Conservation (phyloP, 2,888 invertebrate species). For the Anagyrus pseudococci region DNA sequence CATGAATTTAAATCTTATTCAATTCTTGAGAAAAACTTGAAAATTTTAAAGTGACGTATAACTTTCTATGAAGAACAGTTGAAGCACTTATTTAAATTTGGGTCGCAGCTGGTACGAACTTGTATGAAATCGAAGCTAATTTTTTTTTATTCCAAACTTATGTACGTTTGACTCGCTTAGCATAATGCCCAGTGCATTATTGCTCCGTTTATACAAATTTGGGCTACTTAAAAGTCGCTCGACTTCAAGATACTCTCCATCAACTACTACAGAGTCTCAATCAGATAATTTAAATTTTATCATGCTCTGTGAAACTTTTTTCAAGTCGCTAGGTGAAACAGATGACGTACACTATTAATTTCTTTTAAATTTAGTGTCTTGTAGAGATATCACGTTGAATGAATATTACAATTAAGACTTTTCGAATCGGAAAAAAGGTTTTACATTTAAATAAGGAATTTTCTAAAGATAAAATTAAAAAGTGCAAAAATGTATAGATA, state of each 20-base stretch:
- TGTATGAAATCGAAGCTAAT: not conserved
- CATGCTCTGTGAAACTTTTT: too few species aligned
- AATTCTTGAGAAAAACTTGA: too few species aligned
- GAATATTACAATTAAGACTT: too few species aligned
- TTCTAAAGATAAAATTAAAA: too few species aligned
- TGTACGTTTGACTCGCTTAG: not conserved
- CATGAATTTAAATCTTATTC: not conserved
- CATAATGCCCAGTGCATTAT: slow-evolving; percentile 18
- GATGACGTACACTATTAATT: too few species aligned
- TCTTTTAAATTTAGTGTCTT: too few species aligned
- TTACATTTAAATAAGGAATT: too few species aligned
- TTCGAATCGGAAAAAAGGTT: too few species aligned
- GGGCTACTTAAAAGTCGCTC: slow-evolving; percentile 9
- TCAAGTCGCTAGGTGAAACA: too few species aligned
- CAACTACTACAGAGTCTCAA: slow-evolving; percentile 5
- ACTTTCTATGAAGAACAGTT: not conserved
- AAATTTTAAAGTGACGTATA: too few species aligned
- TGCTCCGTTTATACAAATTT: slow-evolving; percentile 3
- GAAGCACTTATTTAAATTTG: not conserved
- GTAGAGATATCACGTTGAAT: too few species aligned
- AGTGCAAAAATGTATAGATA: too few species aligned
- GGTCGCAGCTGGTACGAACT: slow-evolving; percentile 5
- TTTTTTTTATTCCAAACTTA: slow-evolving; percentile 9
- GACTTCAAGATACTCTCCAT: not conserved
- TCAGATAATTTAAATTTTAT: slow-evolving; percentile 11